Evolutionary conservation across 2,888 invertebrate genomes (phyloP), one percentile per base, ranked within the genome.

Genomic region (Drosophila paramelanica): DNA sequence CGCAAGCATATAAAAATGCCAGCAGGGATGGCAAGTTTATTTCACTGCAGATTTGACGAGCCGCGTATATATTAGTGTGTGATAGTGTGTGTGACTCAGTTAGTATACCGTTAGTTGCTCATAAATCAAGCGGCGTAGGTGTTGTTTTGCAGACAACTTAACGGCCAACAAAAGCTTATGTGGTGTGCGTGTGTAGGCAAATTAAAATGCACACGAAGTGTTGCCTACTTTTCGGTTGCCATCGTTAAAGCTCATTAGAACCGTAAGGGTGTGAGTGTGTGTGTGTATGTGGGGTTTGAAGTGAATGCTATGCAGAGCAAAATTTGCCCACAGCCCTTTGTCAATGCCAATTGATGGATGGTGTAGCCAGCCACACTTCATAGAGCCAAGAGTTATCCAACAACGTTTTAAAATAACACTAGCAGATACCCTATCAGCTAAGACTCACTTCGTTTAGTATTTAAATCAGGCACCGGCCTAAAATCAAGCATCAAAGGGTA

Each of bases 101-200:
- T 56, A 33, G 55, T 56, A 49, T 51, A 57, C 59, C 25, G 53
- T 67, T 65, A 60, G 67, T 60, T 51, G 45, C 60, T 67, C 87
- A 84, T 84, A 84, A 84, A 84, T 84, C 83, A 84, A 77, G 52
- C 49, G 51, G 46, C 58, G 57, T 77, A 84, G 83, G 83, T 87
- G 83, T 83, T 81, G 79, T 69, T 51, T 46, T 76, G 80, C 55
- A 67, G 80, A 82, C 82, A 86, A 80, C 56, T 82, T 82, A 85
- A 82, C 81, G 53, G 74, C 46, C 46, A 47, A 53, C 47, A 57
- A 49, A 42, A 43, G 42, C 49, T 43, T 50, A 23, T 38, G 51
- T 38, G 58, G 5, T 25, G 58, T 73, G 81, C 70, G 73, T 79
- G 77, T 74, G 64, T 39, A 52, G 25, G 38, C 64, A 64, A 80